Evolutionary conservation across 2,113 vertebrate genomes (phyloP).

Genomic region (Saccopteryx leptura): DNA sequence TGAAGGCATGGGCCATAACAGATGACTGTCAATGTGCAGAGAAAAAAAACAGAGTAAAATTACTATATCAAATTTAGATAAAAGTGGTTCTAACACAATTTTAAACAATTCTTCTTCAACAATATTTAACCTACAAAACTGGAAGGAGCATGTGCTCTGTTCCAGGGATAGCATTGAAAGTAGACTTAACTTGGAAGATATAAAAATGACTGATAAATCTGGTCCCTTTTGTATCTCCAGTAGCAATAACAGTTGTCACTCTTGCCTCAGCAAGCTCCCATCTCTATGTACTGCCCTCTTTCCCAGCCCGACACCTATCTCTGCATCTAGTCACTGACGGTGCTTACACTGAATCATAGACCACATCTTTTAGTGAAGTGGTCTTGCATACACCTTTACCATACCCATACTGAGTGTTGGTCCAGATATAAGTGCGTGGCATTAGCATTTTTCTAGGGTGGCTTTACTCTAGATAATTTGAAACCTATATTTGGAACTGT

Average conservation of each 20-base stretch:
- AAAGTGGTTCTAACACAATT: not conserved
- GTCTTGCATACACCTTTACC: not conserved
- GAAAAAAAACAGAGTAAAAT: conserved; percentile 12
- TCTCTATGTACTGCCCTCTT: not conserved
- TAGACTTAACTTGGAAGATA: not conserved
- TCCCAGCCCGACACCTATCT: not conserved
- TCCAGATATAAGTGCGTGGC: not conserved
- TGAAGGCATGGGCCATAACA: not conserved
- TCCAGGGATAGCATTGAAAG: not conserved
- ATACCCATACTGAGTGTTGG: not conserved
- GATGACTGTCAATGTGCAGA: not conserved
- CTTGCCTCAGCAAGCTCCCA: not conserved
- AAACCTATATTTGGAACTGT: conserved; percentile 73
- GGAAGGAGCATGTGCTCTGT: not conserved
- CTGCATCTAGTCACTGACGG: not conserved
- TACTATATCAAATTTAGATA: not conserved
- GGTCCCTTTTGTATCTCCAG: not conserved
- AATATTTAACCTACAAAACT: not conserved
- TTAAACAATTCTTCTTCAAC: conserved; percentile 4
- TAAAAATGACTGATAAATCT: not conserved
- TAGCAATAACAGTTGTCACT: not conserved
- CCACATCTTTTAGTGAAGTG: not conserved
- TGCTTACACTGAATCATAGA: not conserved
- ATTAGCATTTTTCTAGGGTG: conserved; percentile 72
- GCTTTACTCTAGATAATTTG: conserved; percentile 74